A percentile compares a stretch with the other conserved stretches of the same genome.
Evolutionary conservation across 2,797 vertebrate species (phyloP).

Genomic region (Alcedo atthis): DNA sequence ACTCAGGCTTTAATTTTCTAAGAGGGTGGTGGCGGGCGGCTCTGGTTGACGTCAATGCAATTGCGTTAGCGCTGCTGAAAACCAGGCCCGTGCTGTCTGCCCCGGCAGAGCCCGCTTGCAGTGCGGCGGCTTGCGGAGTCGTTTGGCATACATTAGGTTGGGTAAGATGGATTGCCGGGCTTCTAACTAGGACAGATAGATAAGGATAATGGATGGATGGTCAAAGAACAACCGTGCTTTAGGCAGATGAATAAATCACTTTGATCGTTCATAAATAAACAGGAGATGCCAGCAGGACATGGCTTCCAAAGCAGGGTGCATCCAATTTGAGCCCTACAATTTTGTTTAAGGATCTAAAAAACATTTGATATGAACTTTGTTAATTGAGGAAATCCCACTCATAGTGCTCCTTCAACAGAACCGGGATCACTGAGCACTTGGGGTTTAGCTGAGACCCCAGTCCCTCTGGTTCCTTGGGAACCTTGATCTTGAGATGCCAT

Average conservation of each 20-base stretch:
- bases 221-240: constrained; percentile 15
- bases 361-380: neutral
- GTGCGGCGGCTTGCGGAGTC: neutral
- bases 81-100: neutral
- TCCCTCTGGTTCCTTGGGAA: neutral
- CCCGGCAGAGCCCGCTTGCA: neutral
- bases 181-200: constrained; percentile 34
- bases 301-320: neutral
- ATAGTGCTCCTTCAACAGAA: neutral
- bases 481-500: neutral
- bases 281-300: neutral
- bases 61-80: neutral
- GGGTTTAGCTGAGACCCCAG: neutral
- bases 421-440: neutral
- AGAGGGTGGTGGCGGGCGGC: neutral
- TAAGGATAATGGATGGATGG: constrained; percentile 62
- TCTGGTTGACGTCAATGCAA: neutral
- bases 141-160: neutral
- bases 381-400: neutral
- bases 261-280: constrained; percentile 7
- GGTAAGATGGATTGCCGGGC: constrained; percentile 40
- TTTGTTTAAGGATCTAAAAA: neutral
- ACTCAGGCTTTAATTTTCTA: neutral
- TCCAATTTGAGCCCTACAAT: neutral
- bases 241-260: constrained; percentile 55